Conservation (phyloP, 2,113 vertebrate genomes). For the Ceuthmochares aereus region DNA sequence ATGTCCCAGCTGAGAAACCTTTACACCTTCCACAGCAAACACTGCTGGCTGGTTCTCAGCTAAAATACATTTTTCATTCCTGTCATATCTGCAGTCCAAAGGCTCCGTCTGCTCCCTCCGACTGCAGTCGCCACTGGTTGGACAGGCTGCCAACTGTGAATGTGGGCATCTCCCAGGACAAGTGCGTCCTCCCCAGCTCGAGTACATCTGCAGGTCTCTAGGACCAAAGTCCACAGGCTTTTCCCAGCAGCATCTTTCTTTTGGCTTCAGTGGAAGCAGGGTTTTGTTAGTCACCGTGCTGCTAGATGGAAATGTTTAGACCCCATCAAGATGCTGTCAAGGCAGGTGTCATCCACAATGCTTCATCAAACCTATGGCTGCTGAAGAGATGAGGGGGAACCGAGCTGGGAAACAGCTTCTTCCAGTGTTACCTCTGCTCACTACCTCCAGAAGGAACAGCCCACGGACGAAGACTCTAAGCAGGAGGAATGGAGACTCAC, state of each 20-base stretch:
- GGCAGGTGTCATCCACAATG: background rate
- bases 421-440: background rate
- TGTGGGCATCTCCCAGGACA: background rate
- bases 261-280: background rate
- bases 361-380: background rate
- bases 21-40: background rate
- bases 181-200: background rate
- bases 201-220: background rate
- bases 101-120: no score
- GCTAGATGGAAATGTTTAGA: background rate
- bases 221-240: background rate
- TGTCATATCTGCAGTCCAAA: background rate
- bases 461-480: rapidly evolving
- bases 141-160: background rate
- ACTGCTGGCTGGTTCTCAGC: background rate
- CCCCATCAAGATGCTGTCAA: background rate
- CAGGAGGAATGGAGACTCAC: background rate
- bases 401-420: background rate
- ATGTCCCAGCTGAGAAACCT: background rate
- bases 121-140: rapidly evolving
- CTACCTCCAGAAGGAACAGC: background rate
- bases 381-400: background rate
- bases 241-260: background rate
- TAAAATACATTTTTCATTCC: background rate
- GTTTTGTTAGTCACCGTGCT: background rate